Conservation (phyloP, 1,140 invertebrate species). For the Aphelinus certus region DNA sequence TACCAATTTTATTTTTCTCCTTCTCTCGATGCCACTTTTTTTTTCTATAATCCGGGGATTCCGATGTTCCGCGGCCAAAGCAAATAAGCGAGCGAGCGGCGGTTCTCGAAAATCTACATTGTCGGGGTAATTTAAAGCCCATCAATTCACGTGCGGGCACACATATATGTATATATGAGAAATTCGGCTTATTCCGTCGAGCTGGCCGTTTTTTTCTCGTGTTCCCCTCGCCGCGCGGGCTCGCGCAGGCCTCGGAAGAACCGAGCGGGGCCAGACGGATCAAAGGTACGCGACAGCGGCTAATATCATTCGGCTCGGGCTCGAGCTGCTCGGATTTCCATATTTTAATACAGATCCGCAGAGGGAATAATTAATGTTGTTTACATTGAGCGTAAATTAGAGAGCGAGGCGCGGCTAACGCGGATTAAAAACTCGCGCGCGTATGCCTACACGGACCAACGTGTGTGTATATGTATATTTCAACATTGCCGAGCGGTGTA, state of each 20-base stretch:
- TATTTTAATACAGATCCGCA: constrained; percentile 21
- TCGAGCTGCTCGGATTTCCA: constrained; percentile 22
- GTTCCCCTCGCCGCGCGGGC: not conserved
- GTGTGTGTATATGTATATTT: not conserved
- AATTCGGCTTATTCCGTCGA: too few relatives aligned
- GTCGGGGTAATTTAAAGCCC: constrained; percentile 35
- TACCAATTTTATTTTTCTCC: constrained; percentile 6
- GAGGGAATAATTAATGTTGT: constrained; percentile 37
- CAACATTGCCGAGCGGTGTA: not conserved
- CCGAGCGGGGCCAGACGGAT: not conserved
- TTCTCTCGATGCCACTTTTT: not conserved
- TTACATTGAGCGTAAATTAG: constrained; percentile 41
- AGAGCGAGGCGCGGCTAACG: constrained; percentile 12
- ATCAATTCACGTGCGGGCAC: not conserved
- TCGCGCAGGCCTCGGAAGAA: not conserved
- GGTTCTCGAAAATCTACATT: constrained; percentile 11
- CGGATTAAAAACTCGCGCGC: constrained; percentile 16
- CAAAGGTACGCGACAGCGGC: not conserved
- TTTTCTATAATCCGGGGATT: too few relatives aligned
- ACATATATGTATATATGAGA: too few relatives aligned
- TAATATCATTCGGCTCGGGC: not conserved
- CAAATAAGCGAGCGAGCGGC: constrained; percentile 18
- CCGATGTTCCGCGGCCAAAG: not conserved
- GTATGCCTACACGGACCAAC: not conserved
- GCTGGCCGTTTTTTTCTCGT: constrained; percentile 1